Conservation (phyloP, 2,888 invertebrate genomes). For the Chrysolina haemoptera region DNA sequence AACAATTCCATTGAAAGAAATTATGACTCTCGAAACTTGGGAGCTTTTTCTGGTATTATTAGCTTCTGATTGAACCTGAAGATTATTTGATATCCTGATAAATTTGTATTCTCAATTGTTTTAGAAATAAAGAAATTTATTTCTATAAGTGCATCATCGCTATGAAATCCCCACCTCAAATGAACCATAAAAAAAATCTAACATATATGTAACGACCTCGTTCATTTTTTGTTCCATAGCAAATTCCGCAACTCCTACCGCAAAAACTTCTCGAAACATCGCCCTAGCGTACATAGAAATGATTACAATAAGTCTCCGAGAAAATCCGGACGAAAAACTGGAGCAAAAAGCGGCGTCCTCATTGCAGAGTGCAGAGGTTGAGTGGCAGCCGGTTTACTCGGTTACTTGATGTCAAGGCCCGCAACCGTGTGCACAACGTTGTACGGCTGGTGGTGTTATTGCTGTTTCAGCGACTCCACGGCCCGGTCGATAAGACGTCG, state of each 20-base stretch:
- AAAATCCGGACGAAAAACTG: constrained; percentile 19
- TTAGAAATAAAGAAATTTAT: no score
- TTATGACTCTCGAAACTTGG: no score
- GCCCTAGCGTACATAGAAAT: constrained; percentile 1
- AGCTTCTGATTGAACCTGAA: no score
- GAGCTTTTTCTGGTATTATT: no score
- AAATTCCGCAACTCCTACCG: background rate
- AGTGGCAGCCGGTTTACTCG: constrained; percentile 54
- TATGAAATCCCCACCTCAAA: no score
- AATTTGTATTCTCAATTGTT: no score
- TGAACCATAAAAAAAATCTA: no score
- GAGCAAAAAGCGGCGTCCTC: constrained; percentile 40
- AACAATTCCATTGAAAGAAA: no score
- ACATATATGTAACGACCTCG: no score
- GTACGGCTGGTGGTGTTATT: constrained; percentile 52
- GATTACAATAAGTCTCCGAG: constrained; percentile 3
- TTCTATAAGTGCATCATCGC: no score
- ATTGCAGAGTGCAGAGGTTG: constrained; percentile 40
- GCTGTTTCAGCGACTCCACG: constrained; percentile 40
- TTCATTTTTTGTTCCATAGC: background rate
- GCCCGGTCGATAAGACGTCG: constrained; percentile 53
- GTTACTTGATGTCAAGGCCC: constrained; percentile 59
- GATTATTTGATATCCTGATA: no score
- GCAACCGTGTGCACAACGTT: constrained; percentile 51
- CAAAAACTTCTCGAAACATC: background rate